Percentiles rank a stretch among this genome's conserved stretches.
Evolutionary conservation across 2,888 invertebrate species (phyloP).

Genomic region (Eilema caniola): DNA sequence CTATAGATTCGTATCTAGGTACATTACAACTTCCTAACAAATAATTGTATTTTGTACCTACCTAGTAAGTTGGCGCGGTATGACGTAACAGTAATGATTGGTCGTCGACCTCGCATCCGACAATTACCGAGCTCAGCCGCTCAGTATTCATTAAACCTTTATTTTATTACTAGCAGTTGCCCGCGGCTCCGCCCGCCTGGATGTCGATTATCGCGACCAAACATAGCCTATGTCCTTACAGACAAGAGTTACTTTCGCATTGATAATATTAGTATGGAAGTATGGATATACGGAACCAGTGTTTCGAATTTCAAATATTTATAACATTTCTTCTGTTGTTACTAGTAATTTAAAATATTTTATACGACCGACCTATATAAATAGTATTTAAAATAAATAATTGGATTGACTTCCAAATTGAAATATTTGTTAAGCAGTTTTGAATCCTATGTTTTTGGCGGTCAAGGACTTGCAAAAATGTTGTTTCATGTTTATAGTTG

Average conservation of each 20-base stretch:
- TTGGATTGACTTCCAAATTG: neutral
- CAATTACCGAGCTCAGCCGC: constrained; percentile 19
- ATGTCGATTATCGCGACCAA: no score
- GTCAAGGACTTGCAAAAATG: neutral
- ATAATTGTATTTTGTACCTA: neutral
- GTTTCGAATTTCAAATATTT: constrained; percentile 28
- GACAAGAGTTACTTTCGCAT: no score
- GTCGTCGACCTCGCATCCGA: constrained; percentile 44
- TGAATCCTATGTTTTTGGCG: neutral
- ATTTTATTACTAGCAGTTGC: no score
- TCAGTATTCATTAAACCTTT: constrained; percentile 22
- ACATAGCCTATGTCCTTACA: no score
- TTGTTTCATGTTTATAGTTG: neutral
- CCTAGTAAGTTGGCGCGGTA: neutral
- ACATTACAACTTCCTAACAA: no score
- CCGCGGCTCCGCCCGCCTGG: no score
- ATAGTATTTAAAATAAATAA: neutral
- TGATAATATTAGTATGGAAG: no score
- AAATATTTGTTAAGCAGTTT: neutral
- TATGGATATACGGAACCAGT: constrained; percentile 18
- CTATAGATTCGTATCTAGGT: no score
- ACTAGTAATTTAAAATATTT: neutral
- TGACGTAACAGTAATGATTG: constrained; percentile 18
- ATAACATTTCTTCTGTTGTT: neutral
- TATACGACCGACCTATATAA: neutral